Evolutionary conservation across 2,797 vertebrate genomes (phyloP), one percentile per base, ranked within the genome.

Genomic region (Sebastes iracundus): DNA sequence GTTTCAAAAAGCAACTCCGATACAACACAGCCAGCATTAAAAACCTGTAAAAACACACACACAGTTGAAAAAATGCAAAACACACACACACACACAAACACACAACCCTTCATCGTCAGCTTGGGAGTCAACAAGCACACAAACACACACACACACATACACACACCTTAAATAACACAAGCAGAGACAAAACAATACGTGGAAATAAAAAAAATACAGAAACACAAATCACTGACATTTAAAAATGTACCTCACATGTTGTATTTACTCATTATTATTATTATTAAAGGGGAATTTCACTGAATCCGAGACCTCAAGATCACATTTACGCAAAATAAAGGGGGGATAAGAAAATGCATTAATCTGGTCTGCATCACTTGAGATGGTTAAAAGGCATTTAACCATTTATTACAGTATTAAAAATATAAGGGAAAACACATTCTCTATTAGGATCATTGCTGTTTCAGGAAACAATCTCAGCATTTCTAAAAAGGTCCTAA

Each of bases 1-100:
- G 35, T 79, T 84, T 81, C 32, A 82, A 73, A 72, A 76, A 83
- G 80, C 72, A 3, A 67, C 22, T 84, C 23, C 16, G 42, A n/a
- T 2, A 65, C 65, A 84, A 84, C 79, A 86, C 80, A 80, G 70
- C 28, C 75, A 77, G 83, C 66, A 23, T 66, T 90, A 87, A 20
- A 90, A 90, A 87, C 55, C 79, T 68, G 22, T 89, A 87, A 62
- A 91, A 87, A 84, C 60, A 83, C 72, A 79, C 62, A 60, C 27
- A 76, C 32, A 33, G 7, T 16, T 20, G 5, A 42, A 59, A 66
- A 84, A 74, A 67, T 49, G 10, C 64, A 78, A 63, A 66, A 72
- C 11, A 18, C 20, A 11, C 62, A 53, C 35, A 22, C 62, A 33
- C 38, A 53, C 8, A 76, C 8, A 62, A 38, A 58, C n/a, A 67